Evolutionary conservation across 2,888 invertebrate genomes (phyloP), one percentile per base, ranked within the genome.

Genomic region (Perithous albicinctus): DNA sequence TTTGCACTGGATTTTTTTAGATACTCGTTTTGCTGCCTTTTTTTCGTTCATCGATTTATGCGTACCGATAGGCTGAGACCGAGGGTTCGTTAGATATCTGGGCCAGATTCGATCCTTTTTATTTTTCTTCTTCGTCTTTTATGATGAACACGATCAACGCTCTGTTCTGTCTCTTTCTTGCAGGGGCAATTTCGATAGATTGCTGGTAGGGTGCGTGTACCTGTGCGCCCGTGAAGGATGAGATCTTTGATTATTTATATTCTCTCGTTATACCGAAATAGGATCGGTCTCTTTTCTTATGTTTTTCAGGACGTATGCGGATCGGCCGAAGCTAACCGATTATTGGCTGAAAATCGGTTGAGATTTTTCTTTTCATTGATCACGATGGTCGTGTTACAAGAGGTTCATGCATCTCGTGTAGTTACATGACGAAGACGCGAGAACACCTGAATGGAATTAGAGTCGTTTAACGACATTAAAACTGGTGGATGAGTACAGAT

Each of bases 1-100:
- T 77, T 82, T 67, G 80, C 80, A 67, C 63, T 70, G 38, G 26
- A 67, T 75, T 74, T 43, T 46, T 56, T 29, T 63, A 69, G 46
- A 46, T 29, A n/a, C 46, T 73, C 41, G 66, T 51, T 70, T 66
- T 61, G 56, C 29, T 32, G 74, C 59, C 73, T 82, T 82, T 80
- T 77, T 78, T 78, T 85, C 77, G 82, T 82, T 84, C 84, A 84
- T 85, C 88, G 87, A 89, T 89, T 89, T 88, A 87, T 89, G 85
- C 83, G 78, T 43, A 61, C 29, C 66, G 74, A 74, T 48, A 80
- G n/a, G 72, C 46, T 41, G 63, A 54, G 15, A n/a, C 54, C 77
- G 72, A 81, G 85, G 86, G 86, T 84, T 86, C 85, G 85, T 76
- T 80, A 76, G 83, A 85, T 87, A 88, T 88, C 88, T 86, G 84